These are phyloP conservation scores for Chitala chitala DNA, from an alignment of 2,113 vertebrate genomes.

Conservation along the genomic window DNA sequence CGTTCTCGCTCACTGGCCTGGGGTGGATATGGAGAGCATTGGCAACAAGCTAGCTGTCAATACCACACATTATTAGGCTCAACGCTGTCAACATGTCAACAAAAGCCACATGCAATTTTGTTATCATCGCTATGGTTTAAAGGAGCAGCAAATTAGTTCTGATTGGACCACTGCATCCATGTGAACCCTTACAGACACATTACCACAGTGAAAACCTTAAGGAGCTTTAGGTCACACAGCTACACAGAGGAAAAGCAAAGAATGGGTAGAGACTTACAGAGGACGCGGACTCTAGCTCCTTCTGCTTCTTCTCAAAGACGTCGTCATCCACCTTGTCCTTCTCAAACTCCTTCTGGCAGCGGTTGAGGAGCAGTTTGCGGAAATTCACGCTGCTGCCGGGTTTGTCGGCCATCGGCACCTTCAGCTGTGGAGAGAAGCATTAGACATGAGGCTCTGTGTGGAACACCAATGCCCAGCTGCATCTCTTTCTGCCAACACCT, in stretches of 20 bases:
- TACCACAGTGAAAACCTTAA: no score
- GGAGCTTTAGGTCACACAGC: background rate
- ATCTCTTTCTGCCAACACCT: no score
- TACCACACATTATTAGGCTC: background rate
- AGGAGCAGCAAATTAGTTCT: no score
- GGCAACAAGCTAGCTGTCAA: no score
- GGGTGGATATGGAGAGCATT: background rate
- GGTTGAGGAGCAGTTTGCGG: conserved; percentile 91
- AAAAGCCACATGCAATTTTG: background rate
- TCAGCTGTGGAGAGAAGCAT: conserved; percentile 63
- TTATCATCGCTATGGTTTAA: no score
- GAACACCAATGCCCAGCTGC: no score
- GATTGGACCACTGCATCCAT: no score
- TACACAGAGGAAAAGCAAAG: background rate
- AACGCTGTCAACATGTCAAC: background rate
- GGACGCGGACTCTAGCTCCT: conserved; percentile 82
- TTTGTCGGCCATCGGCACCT: conserved; percentile 88
- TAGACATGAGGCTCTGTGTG: background rate
- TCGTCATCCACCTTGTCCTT: conserved; percentile 94
- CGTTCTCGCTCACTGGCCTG: conserved; percentile 77
- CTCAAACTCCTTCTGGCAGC: conserved; percentile 98
- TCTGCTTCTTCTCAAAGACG: conserved; percentile 94
- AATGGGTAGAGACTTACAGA: conserved; percentile 57
- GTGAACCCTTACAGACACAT: no score
- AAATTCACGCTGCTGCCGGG: conserved; percentile 87